Percentiles rank a stretch among this genome's conserved stretches.
Conservation (phyloP, 2,113 vertebrate species). For the Cyphomyrus plagiostoma region DNA sequence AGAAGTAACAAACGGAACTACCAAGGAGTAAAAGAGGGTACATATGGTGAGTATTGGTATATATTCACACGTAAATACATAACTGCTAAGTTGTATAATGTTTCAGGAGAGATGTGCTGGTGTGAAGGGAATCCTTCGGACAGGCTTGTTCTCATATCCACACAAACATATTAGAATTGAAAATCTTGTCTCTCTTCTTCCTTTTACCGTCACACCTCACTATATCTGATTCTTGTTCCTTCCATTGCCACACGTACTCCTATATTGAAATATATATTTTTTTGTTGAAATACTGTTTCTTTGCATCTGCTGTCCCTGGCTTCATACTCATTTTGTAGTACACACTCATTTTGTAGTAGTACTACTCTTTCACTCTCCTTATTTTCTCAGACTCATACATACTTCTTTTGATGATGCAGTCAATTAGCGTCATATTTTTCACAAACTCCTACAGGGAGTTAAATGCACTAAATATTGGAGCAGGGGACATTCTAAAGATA, state of each 20-base stretch:
- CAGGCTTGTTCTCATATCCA: not conserved
- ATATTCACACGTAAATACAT: not conserved
- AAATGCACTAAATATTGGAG: not conserved
- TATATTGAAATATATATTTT: not conserved
- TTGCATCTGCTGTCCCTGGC: not conserved
- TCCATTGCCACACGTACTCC: not conserved
- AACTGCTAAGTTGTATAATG: not conserved
- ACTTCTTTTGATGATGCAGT: not conserved
- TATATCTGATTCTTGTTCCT: not conserved
- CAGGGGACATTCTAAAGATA: not conserved
- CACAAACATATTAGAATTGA: not conserved
- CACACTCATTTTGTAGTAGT: no score
- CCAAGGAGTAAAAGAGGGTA: not conserved
- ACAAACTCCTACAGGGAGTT: not conserved
- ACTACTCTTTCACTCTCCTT: no score
- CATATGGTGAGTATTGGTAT: not conserved
- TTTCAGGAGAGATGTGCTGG: not conserved
- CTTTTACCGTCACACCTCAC: not conserved
- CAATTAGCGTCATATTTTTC: not conserved
- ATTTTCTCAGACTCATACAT: not conserved
- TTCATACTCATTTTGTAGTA: no score
- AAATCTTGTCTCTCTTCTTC: not conserved
- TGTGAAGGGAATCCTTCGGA: not conserved
- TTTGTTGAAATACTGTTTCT: not conserved
- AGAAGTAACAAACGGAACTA: not conserved